A percentile compares a stretch with the other conserved stretches of the same genome.
Conservation (phyloP, 2,797 vertebrate species). For the Dallia pectoralis region DNA sequence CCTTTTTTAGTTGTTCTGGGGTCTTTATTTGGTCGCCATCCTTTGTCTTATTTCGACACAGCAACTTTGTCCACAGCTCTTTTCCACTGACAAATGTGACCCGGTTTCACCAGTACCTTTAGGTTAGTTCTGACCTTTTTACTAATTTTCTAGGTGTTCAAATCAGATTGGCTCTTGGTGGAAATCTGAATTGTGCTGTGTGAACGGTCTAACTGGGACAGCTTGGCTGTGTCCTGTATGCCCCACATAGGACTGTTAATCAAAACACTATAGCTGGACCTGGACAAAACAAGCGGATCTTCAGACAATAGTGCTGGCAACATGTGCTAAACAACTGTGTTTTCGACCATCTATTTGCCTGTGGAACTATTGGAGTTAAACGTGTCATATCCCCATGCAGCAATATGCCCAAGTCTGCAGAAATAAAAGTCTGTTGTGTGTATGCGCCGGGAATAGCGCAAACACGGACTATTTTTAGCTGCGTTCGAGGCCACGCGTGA, state of each 20-base stretch:
- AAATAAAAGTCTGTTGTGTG: conserved; percentile 30
- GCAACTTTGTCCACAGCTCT: background rate
- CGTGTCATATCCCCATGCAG: too few relatives aligned
- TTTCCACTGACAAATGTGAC: background rate
- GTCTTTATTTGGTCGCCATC: background rate
- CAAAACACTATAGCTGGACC: too few relatives aligned
- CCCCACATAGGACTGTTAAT: background rate
- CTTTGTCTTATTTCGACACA: background rate
- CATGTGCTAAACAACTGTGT: too few relatives aligned
- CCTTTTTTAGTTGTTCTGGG: background rate
- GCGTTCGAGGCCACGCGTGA: conserved; percentile 60
- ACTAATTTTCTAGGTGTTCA: too few relatives aligned
- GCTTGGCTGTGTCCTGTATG: background rate
- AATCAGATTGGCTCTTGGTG: too few relatives aligned
- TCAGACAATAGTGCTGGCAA: too few relatives aligned
- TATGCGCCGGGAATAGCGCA: conserved; percentile 61
- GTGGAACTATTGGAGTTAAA: background rate
- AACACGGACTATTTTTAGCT: conserved; percentile 64
- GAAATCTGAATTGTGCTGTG: too few relatives aligned
- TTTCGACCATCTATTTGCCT: background rate
- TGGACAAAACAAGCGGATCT: too few relatives aligned
- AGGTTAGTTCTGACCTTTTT: too few relatives aligned
- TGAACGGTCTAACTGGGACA: background rate
- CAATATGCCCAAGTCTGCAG: background rate
- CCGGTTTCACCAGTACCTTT: background rate